These are phyloP conservation scores for Chionodraco myersi DNA, from an alignment of 2,113 vertebrate species.

Conservation along the genomic window DNA sequence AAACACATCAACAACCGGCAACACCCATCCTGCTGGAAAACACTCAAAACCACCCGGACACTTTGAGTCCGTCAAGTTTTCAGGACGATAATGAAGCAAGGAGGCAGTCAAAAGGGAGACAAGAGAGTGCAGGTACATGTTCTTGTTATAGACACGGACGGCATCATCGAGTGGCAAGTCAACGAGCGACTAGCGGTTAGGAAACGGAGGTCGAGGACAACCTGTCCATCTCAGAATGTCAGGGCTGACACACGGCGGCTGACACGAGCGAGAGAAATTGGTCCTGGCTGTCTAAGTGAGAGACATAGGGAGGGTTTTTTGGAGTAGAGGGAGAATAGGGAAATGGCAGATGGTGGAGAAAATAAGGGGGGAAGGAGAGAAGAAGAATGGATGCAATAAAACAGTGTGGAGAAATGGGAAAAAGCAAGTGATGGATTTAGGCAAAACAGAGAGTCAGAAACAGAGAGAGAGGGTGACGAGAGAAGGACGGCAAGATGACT, in stretches of 20 bases:
- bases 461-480: conserved; percentile 4
- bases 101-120: not conserved
- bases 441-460: conserved; percentile 8
- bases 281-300: conserved; percentile 12
- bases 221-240: conserved; percentile 33
- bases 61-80: too few relatives aligned
- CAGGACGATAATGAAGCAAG: not conserved
- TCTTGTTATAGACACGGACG: conserved; percentile 3
- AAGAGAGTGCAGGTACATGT: not conserved
- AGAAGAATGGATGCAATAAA: conserved; percentile 31
- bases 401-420: conserved; percentile 17
- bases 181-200: conserved; percentile 2
- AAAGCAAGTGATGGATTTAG: conserved; percentile 9
- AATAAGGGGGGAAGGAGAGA: conserved; percentile 5
- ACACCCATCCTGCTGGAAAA: not conserved
- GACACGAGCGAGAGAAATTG: conserved; percentile 19
- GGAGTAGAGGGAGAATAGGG: conserved; percentile 40
- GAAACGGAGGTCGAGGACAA: conserved; percentile 28
- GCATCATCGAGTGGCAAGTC: conserved; percentile 18
- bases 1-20: conserved; percentile 7
- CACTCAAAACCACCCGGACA: not conserved
- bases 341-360: conserved; percentile 36
- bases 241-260: conserved; percentile 30
- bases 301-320: conserved; percentile 4
- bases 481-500: conserved; percentile 33